Evolutionary conservation across 2,797 vertebrate genomes (phyloP).

Genomic region (Buphagus erythrorhynchus): DNA sequence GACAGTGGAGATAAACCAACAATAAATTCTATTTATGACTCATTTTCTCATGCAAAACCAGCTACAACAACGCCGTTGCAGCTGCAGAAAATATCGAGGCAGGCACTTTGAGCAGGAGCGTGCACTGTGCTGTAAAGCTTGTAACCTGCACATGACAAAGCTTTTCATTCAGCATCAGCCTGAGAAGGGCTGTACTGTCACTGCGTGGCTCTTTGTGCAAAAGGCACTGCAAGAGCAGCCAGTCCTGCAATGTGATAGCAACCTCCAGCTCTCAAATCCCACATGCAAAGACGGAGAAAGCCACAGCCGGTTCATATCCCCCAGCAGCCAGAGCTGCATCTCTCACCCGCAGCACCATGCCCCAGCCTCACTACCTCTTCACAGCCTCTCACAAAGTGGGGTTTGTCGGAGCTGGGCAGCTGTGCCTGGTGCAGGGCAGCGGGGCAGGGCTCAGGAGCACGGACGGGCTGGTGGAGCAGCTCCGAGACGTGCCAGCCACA

Average conservation of each 20-base stretch:
- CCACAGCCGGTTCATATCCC: background rate
- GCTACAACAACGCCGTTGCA: background rate
- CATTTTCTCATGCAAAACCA: background rate
- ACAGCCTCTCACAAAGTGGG: background rate
- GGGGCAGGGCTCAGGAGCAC: background rate
- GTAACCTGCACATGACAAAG: background rate
- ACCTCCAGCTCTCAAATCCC: background rate
- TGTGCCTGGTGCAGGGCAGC: background rate
- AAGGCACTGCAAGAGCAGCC: background rate
- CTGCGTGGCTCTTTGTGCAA: background rate
- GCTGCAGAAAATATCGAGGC: background rate
- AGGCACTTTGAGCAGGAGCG: background rate
- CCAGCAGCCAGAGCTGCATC: background rate
- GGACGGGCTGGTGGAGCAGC: background rate
- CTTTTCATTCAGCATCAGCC: background rate
- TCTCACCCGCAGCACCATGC: accelerated
- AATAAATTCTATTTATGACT: background rate
- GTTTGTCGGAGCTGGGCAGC: background rate
- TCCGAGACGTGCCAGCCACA: background rate
- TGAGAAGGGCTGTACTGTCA: background rate
- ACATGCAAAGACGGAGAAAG: accelerated
- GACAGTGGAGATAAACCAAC: background rate
- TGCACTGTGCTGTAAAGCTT: background rate
- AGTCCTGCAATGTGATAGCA: background rate
- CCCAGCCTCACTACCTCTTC: accelerated